Percentiles rank a stretch among this genome's conserved stretches.
These are phyloP conservation scores for Nasonia giraulti DNA, from an alignment of 1,140 invertebrate genomes.

Conservation along the genomic window DNA sequence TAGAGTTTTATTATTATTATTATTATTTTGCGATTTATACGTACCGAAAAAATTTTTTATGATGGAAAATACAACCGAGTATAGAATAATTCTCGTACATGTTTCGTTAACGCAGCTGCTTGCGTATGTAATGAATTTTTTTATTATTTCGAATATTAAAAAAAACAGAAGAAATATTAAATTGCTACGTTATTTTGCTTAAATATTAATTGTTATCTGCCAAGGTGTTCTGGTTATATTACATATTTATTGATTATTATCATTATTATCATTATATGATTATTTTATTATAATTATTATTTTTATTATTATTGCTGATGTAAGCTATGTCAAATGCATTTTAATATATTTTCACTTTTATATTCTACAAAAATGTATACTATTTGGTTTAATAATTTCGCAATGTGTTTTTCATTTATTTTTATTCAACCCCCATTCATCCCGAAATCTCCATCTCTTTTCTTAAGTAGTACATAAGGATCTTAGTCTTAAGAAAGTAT, in stretches of 20 bases:
- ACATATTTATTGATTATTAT: constrained; percentile 73
- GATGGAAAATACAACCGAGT: constrained; percentile 41
- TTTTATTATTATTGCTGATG: constrained; percentile 66
- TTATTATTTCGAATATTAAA: constrained; percentile 50
- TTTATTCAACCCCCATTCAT: constrained; percentile 62
- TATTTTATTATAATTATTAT: constrained; percentile 67
- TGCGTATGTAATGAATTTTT: constrained; percentile 57
- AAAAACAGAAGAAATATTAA: constrained; percentile 58
- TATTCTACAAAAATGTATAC: constrained; percentile 73
- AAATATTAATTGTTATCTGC: constrained; percentile 74
- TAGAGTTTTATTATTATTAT: constrained; percentile 32
- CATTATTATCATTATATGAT: constrained; percentile 67
- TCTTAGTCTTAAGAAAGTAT: constrained; percentile 11
- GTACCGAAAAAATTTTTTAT: constrained; percentile 51
- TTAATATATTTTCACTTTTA: constrained; percentile 76
- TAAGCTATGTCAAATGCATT: constrained; percentile 74
- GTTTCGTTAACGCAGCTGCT: constrained; percentile 61
- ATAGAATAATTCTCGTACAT: constrained; percentile 55
- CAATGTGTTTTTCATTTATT: constrained; percentile 68
- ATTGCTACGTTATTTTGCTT: constrained; percentile 71
- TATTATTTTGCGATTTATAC: constrained; percentile 53
- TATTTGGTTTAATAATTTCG: constrained; percentile 74
- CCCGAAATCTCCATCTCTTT: constrained; percentile 12
- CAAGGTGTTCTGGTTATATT: constrained; percentile 74
- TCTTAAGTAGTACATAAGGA: constrained; percentile 18